phyloP scores from a whole-genome alignment of 2,797 vertebrate genomes.

The Sebastes diploproa region DNA sequence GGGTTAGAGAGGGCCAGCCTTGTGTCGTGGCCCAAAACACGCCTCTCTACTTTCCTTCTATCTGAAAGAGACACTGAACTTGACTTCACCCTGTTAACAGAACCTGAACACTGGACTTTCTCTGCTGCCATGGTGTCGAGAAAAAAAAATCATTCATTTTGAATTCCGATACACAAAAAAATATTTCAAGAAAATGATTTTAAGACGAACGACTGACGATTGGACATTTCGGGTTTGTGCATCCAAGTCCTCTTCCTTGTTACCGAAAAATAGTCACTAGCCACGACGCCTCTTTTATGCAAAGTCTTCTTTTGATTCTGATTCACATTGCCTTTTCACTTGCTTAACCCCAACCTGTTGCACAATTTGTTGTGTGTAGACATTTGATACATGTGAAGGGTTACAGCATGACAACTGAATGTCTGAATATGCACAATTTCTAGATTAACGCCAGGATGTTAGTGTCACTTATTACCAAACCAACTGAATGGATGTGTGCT shows the following conservation, averaged over 20 bases:
- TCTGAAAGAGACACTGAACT: constrained; percentile 51
- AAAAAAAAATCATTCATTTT: constrained; percentile 2
- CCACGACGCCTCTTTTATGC: constrained; percentile 67
- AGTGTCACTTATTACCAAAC: constrained; percentile 49
- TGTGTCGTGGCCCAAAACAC: not conserved
- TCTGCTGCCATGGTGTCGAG: constrained; percentile 40
- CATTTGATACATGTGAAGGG: constrained; percentile 58
- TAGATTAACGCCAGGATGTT: constrained; percentile 58
- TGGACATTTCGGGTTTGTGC: constrained; percentile 41
- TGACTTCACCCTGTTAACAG: constrained; percentile 33
- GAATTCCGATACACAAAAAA: constrained; percentile 10
- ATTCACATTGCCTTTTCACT: constrained; percentile 75
- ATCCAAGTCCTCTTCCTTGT: constrained; percentile 38
- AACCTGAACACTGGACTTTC: constrained; percentile 44
- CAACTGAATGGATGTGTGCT: constrained; percentile 40
- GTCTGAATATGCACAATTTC: constrained; percentile 79
- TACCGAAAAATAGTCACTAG: constrained; percentile 33
- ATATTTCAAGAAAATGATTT: not conserved
- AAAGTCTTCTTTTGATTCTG: constrained; percentile 59
- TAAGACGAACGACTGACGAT: constrained; percentile 4
- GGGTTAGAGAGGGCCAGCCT: constrained; percentile 79
- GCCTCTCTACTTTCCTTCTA: constrained; percentile 36
- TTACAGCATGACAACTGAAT: constrained; percentile 74
- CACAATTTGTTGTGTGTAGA: constrained; percentile 71
- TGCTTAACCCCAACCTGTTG: constrained; percentile 66